These are phyloP conservation scores for Hoplias malabaricus DNA, from an alignment of 2,113 vertebrate genomes.

Conservation along the genomic window DNA sequence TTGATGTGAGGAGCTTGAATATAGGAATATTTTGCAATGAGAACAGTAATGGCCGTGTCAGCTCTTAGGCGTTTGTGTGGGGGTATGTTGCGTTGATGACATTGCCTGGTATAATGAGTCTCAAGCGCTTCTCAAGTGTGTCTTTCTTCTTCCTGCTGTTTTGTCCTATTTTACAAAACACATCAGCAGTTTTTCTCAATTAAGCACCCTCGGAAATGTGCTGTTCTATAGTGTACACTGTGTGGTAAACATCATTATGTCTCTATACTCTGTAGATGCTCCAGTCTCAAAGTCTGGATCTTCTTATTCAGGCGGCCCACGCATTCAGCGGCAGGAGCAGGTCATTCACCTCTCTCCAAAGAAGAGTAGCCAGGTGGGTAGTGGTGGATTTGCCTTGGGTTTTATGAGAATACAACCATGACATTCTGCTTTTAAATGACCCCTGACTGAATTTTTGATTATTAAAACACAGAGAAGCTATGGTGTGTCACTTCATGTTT, in stretches of 20 bases:
- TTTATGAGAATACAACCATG: neutral
- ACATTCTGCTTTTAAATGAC: neutral
- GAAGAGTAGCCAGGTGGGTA: constrained; percentile 89
- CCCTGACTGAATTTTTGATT: neutral
- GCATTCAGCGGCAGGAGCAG: constrained; percentile 95
- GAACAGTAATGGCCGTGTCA: neutral
- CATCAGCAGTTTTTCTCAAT: neutral
- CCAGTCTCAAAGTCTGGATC: constrained; percentile 88
- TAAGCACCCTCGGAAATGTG: neutral
- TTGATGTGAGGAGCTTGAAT: neutral
- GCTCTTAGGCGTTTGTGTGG: neutral
- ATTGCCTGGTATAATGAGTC: constrained; percentile 25
- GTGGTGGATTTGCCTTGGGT: neutral
- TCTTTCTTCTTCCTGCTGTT: constrained; percentile 9
- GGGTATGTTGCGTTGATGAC: neutral
- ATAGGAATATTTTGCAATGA: neutral
- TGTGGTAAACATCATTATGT: constrained; percentile 6
- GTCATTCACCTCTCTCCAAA: constrained; percentile 95
- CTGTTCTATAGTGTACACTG: neutral
- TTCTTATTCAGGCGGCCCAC: constrained; percentile 87
- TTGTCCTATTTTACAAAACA: neutral
- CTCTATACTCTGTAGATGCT: constrained; percentile 75
- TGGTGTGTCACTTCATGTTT: neutral
- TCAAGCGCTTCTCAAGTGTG: neutral
- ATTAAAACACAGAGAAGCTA: constrained; percentile 48